Conservation (phyloP, 2,888 invertebrate genomes). For the Linnaemya tessellans region DNA sequence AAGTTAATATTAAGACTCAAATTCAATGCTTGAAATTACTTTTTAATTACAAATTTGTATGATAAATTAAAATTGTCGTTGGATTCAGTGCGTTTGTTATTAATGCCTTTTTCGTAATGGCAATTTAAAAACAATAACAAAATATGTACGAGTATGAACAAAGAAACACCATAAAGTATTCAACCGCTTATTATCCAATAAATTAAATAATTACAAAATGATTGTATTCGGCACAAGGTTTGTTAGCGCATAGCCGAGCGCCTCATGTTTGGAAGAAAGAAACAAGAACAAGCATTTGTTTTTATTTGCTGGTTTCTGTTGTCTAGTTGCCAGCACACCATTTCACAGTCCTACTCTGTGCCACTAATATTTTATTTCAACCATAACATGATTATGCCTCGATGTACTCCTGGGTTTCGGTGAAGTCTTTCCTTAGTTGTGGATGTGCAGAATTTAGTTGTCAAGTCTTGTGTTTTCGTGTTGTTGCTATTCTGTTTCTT, state of each 20-base stretch:
- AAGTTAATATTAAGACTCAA: too few species aligned
- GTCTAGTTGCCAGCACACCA: conserved; percentile 23
- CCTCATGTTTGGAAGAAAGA: conserved; percentile 5
- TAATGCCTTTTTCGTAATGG: not conserved
- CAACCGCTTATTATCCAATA: conserved; percentile 25
- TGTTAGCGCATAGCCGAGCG: not conserved
- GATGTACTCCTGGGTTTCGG: not conserved
- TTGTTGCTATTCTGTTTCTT: conserved; percentile 10
- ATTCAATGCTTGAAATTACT: too few species aligned
- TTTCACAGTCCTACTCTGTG: conserved; percentile 12
- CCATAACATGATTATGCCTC: not conserved
- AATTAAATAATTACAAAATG: conserved; percentile 3
- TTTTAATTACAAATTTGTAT: too few species aligned
- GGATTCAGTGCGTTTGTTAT: not conserved
- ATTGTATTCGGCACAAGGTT: conserved; percentile 14
- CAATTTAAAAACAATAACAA: not conserved
- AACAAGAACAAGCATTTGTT: not conserved
- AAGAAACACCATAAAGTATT: not conserved
- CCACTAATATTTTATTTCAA: conserved; percentile 22
- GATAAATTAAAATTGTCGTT: too few species aligned
- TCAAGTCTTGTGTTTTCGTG: conserved; percentile 8
- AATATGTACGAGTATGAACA: too few species aligned
- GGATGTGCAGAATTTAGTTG: conserved; percentile 16
- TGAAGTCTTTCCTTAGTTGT: conserved; percentile 33
- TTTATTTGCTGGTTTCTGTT: conserved; percentile 25